phyloP scores from a whole-genome alignment of 2,797 vertebrate species.

The Megalops cyprinoides region DNA sequence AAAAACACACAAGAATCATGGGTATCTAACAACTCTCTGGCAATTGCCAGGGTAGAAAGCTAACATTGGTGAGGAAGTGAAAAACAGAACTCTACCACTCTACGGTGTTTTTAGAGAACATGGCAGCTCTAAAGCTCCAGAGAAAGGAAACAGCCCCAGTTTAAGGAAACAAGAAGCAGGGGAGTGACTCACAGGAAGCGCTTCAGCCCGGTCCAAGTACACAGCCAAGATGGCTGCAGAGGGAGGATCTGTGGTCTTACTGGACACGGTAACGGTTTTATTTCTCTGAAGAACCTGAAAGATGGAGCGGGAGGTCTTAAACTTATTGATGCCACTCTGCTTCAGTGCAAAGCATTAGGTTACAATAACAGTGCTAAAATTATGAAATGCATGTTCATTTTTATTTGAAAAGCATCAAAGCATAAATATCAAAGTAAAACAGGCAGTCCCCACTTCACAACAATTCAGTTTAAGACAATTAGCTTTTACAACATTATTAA shows the following conservation, averaged over 20 bases:
- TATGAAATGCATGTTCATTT: no score
- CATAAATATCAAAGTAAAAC: no score
- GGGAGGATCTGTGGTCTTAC: conserved; percentile 78
- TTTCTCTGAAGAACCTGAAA: conserved; percentile 86
- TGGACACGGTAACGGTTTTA: conserved; percentile 64
- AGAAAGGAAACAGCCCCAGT: background rate
- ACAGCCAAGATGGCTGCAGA: conserved; percentile 88
- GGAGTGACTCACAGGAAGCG: conserved; percentile 81
- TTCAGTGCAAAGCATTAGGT: background rate
- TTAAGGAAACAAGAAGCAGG: conserved; percentile 16
- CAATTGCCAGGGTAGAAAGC: background rate
- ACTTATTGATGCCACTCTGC: background rate
- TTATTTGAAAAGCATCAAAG: no score
- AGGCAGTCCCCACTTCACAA: no score
- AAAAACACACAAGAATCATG: background rate
- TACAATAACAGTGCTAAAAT: no score
- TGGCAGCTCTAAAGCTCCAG: background rate
- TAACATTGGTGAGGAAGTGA: background rate
- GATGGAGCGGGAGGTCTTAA: conserved; percentile 12
- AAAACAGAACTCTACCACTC: background rate
- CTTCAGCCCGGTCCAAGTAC: conserved; percentile 86
- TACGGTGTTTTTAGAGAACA: background rate
- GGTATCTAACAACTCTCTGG: background rate
- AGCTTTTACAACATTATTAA: no score
- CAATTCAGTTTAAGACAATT: no score